Base-by-base conservation (phyloP, 2,797 vertebrate species). In the Squalus acanthias region DNA sequence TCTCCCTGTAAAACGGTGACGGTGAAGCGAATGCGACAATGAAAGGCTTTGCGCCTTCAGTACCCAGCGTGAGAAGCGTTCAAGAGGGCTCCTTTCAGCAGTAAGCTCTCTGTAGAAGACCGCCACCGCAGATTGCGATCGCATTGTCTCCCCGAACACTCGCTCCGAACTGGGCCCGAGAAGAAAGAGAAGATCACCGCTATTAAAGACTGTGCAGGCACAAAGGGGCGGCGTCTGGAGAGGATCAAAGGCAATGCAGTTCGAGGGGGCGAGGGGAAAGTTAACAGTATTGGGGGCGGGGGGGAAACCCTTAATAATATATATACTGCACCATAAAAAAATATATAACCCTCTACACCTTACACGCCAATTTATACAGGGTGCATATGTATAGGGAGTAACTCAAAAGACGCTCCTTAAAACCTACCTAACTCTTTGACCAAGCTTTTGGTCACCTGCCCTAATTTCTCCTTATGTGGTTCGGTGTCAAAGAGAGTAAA, bases 31-130 rank as follows among this genome's bases (percentile, higher is more conserved):
- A 63, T 5, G 88, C 10, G 13, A 91, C 88, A 91, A 91, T 63
- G 88, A 65, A 91, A n/a, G 88, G 88, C 88, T 91, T 91, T 91
- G 60, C 57, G 88, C 29, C 88, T 91, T 63, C 87, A 63, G 88
- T 65, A 39, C 88, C 29, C 88, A 91, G 88, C 26, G 57, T 63
- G 88, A 91, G 88, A 91, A n/a, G 5, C 88, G 12, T 65, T 91
- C 29, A 91, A 91, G 88, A 39, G 88, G 57, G 33, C 15, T n/a
- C 57, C 88, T 91, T 91, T 91, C 88, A 91, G 57, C 15, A 4
- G 13, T n/a, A 63, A 91, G 57, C 57, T 63, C 13, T 63, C 57
- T 63, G 60, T 91, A 13, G 13, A 13, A 63, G 88, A 6, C 57
- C 65, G 88, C 29, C 26, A 57, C 29, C 65, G 29, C 88, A 63